Conservation (phyloP, 2,797 vertebrate species). For the Amphiprion clarkii region DNA sequence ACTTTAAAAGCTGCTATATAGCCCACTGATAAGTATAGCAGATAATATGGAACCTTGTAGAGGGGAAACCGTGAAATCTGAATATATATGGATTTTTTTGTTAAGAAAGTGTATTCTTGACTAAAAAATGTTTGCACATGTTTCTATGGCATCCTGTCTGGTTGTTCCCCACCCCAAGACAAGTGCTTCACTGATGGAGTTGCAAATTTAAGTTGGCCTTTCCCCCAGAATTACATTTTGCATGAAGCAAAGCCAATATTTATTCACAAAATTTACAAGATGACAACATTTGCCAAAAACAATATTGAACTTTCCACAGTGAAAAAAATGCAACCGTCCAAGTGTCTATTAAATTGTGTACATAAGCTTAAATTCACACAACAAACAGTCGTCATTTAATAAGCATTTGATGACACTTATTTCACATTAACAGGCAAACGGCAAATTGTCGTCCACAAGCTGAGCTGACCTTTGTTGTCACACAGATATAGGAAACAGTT, state of each 20-base stretch:
- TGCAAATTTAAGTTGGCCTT: too few species aligned
- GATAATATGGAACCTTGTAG: neutral
- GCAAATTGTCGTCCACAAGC: conserved; percentile 9
- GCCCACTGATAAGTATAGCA: neutral
- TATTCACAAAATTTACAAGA: too few species aligned
- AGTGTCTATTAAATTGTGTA: too few species aligned
- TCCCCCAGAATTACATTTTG: too few species aligned
- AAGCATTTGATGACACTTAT: neutral
- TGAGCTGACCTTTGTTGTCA: conserved; percentile 64
- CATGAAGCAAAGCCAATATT: too few species aligned
- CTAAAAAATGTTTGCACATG: neutral
- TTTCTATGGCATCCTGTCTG: neutral
- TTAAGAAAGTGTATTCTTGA: neutral
- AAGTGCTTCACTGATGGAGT: too few species aligned
- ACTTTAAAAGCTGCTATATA: conserved; percentile 14
- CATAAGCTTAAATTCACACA: neutral
- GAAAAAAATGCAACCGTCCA: too few species aligned
- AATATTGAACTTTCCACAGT: too few species aligned
- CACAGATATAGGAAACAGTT: conserved; percentile 49
- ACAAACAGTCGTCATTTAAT: neutral
- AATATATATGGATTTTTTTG: neutral
- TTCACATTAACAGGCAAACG: conserved; percentile 22
- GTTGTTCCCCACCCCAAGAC: too few species aligned
- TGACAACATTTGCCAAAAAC: too few species aligned
- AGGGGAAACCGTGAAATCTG: neutral